Evolutionary conservation across 2,113 vertebrate genomes (phyloP).

Genomic region (Phrynocephalus versicolor): DNA sequence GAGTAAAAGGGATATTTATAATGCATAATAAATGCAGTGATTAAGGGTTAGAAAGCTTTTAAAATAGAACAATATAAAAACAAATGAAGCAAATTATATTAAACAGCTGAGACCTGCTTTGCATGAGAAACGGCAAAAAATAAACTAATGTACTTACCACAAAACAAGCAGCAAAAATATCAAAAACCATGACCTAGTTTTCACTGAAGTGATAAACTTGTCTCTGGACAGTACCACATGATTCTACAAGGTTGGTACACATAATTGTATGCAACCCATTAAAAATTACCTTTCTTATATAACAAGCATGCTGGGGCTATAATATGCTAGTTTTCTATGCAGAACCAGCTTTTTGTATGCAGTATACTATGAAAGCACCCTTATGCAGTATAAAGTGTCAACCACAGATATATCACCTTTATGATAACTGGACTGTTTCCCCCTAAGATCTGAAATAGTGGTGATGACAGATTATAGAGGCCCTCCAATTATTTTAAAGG

Average conservation of each 20-base stretch:
- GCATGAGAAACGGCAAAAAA: not conserved
- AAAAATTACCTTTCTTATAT: not conserved
- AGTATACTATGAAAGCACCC: not conserved
- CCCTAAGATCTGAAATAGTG: not conserved
- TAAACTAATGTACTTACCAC: not conserved
- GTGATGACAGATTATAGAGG: not conserved
- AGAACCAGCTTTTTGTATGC: not conserved
- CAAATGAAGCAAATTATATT: not conserved
- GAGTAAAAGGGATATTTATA: no score
- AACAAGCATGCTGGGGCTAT: not conserved
- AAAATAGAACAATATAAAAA: not conserved
- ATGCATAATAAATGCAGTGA: no score
- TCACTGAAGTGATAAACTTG: not conserved
- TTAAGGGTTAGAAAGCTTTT: not conserved
- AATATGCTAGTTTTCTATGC: not conserved
- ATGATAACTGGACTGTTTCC: not conserved
- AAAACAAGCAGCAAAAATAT: not conserved
- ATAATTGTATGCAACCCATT: not conserved
- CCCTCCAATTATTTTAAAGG: not conserved
- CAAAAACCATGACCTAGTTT: not conserved
- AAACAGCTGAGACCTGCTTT: not conserved
- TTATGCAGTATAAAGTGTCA: not conserved
- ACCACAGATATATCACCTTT: not conserved
- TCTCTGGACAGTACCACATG: no score
- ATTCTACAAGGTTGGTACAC: not conserved